phyloP scores from a whole-genome alignment of 2,113 vertebrate species.

The Cyrtonyx montezumae region DNA sequence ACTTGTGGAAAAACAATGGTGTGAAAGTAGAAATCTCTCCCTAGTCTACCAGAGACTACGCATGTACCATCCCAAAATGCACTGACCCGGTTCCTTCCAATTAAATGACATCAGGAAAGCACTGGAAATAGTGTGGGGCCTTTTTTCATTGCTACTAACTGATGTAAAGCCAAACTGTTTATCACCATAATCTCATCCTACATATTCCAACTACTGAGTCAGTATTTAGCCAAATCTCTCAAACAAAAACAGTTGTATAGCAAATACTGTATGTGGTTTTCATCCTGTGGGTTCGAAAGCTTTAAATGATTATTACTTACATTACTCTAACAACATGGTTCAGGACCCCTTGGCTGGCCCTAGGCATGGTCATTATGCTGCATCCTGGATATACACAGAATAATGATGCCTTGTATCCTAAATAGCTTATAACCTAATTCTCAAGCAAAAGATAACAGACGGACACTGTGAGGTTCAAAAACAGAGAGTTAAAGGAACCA shows the following conservation, averaged over 20 bases:
- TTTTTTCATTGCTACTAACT: conserved; percentile 45
- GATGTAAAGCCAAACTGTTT: conserved; percentile 23
- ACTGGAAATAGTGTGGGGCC: conserved; percentile 16
- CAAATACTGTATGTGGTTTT: neutral
- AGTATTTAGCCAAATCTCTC: conserved; percentile 37
- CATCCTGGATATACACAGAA: neutral
- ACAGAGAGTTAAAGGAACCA: neutral
- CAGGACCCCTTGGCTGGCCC: neutral
- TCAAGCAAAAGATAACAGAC: neutral
- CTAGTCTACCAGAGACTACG: neutral
- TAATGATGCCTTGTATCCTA: neutral
- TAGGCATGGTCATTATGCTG: accelerated
- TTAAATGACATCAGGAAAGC: conserved; percentile 30
- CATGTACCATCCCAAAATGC: neutral
- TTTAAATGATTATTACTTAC: neutral
- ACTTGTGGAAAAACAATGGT: conserved; percentile 12
- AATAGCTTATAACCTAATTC: neutral
- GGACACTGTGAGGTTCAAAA: neutral
- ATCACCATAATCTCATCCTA: conserved; percentile 49
- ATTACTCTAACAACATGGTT: neutral
- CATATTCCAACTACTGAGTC: conserved; percentile 51
- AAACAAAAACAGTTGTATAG: conserved; percentile 10
- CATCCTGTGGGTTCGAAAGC: neutral
- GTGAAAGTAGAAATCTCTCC: neutral
- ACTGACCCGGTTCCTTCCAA: conserved; percentile 1